Conservation (phyloP, 2,113 vertebrate genomes). For the Brachypteracias leptosomus region DNA sequence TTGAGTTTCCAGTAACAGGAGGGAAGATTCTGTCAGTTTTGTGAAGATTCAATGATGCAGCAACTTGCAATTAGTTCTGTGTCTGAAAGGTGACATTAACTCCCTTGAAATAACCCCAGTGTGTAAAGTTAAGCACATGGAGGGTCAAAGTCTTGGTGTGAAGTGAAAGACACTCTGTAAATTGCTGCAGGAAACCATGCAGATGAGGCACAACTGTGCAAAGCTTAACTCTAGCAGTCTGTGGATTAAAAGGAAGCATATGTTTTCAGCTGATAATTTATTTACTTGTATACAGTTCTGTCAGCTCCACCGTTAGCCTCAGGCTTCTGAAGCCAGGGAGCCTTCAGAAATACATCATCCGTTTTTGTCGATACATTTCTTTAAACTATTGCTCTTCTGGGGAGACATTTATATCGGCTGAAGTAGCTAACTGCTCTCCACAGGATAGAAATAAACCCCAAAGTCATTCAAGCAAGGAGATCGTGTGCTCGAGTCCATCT, state of each 20-base stretch:
- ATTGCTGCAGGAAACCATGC: neutral
- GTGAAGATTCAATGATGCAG: neutral
- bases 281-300: neutral
- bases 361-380: neutral
- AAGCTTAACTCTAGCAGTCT: neutral
- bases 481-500: neutral
- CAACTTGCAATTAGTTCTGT: neutral
- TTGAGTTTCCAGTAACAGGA: neutral
- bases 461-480: neutral
- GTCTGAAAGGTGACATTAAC: neutral
- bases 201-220: neutral
- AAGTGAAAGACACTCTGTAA: neutral
- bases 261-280: neutral
- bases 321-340: neutral
- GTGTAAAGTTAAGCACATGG: neutral
- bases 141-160: neutral
- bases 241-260: neutral
- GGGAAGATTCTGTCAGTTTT: neutral
- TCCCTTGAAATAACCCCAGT: neutral
- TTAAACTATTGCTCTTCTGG: neutral
- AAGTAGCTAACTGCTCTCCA: conserved; percentile 14
- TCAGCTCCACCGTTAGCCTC: neutral
- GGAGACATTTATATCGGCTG: neutral
- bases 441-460: neutral
- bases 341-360: neutral